phyloP scores from a whole-genome alignment of 2,797 vertebrate species.

The Staurois parvus region DNA sequence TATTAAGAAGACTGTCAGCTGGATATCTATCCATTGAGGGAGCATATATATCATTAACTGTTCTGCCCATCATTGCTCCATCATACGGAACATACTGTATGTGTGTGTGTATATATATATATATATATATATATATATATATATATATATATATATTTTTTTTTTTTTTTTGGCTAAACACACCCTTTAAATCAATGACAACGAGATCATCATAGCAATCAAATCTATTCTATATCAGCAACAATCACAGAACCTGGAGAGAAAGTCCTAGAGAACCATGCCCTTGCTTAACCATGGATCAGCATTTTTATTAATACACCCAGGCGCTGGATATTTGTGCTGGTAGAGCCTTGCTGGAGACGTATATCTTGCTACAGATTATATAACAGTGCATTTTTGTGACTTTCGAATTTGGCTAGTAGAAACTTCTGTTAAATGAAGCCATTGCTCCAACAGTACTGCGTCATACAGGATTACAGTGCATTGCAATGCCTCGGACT shows the following conservation, averaged over 20 bases:
- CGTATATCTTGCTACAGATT: constrained; percentile 28
- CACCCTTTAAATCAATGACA: not conserved
- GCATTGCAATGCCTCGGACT: constrained; percentile 8
- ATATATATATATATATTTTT: no score
- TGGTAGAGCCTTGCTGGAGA: constrained; percentile 26
- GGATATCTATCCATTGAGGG: no score
- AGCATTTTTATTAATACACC: constrained; percentile 29
- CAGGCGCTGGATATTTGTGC: constrained; percentile 32
- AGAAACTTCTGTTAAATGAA: constrained; percentile 20
- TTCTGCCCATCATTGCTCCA: no score
- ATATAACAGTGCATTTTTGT: constrained; percentile 1
- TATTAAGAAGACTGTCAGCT: no score
- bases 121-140: no score
- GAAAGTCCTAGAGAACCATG: not conserved
- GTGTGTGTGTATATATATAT: no score
- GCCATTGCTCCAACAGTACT: not conserved
- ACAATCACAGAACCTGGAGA: not conserved
- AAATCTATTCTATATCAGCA: not conserved
- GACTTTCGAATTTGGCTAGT: constrained; percentile 6
- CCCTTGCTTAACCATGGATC: not conserved
- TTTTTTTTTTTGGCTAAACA: no score
- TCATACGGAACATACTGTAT: no score
- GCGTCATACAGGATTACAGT: constrained; percentile 37
- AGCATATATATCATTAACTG: no score
- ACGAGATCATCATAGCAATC: not conserved